Base-by-base conservation (phyloP, 2,113 vertebrate genomes). In the Gasterosteus nipponicus region DNA sequence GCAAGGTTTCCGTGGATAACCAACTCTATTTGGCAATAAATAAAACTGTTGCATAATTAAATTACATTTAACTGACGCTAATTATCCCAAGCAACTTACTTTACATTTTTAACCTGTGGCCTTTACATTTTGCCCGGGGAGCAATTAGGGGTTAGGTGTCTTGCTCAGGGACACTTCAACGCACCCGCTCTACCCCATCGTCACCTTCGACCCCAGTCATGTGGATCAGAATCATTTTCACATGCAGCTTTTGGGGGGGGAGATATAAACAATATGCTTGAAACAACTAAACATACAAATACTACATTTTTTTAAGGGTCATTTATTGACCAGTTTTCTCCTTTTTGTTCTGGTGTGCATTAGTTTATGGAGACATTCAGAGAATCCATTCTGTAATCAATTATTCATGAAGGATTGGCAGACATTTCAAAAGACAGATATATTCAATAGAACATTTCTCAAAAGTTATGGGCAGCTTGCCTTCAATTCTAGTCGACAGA, bases 281-380 rank as follows among this genome's bases (percentile, higher is more conserved):
- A 66, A 49, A 38, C 46, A 26, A 54, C 16, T 22, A 26, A 16
- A n/a, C 49, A 39, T 16, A 33, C 33, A 2, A 58, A 38, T 10
- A 10, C 19, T 61, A 41, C 19, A 31, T n/a, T 31, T 42, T 65
- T 12, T 33, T 10, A 46, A 57, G 39, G 18, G 15, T 47, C 0
- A 75, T 75, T 58, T 75, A 14, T 66, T 22, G 35, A 26, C 35
- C 47, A 6, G 31, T 51, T 59, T 68, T 41, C 4, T 39, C 29
- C 10, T 2, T 22, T 22, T 49, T n/a, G 67, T 75, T 59, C 15
- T 31, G 19, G 7, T 39, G n/a, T 10, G 42, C 58, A 11, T 46
- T 4, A 49, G 19, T 10, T 56, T 61, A 77, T 56, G 29, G 19
- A 62, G 66, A 62, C 7, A 2, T 65, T 46, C 39, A 8, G 0